Evolutionary conservation across 2,113 vertebrate genomes (phyloP).

Genomic region (Cyprichromis sp.): DNA sequence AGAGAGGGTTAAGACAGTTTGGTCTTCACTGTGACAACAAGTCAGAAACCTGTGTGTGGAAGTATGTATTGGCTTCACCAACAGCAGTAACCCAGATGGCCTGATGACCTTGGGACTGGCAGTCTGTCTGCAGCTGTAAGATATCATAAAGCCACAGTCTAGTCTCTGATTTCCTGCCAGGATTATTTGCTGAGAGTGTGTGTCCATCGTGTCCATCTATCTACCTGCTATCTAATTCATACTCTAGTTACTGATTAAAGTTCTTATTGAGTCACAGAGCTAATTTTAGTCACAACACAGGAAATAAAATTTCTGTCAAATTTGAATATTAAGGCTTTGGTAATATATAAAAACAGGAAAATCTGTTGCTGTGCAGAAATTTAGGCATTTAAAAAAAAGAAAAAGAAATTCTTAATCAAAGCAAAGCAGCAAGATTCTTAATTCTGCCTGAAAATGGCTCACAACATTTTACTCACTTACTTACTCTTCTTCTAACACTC

Average conservation of each 20-base stretch:
- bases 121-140: neutral
- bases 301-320: neutral
- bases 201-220: neutral
- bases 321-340: neutral
- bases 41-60: neutral
- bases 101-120: neutral
- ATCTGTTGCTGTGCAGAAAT: neutral
- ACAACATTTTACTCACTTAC: neutral
- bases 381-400: accelerated
- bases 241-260: neutral
- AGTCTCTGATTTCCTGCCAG: neutral
- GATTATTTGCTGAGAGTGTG: neutral
- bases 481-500: neutral
- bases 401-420: neutral
- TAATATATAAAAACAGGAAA: neutral
- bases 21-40: neutral
- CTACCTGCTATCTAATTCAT: neutral
- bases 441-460: neutral
- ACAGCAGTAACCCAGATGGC: neutral
- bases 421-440: neutral
- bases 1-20: constrained; percentile 20
- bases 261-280: neutral
- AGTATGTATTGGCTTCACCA: neutral
- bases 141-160: neutral
- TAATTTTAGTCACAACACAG: neutral